Base-by-base conservation (phyloP, 2,113 vertebrate species). In the Tylochromis polylepis region DNA sequence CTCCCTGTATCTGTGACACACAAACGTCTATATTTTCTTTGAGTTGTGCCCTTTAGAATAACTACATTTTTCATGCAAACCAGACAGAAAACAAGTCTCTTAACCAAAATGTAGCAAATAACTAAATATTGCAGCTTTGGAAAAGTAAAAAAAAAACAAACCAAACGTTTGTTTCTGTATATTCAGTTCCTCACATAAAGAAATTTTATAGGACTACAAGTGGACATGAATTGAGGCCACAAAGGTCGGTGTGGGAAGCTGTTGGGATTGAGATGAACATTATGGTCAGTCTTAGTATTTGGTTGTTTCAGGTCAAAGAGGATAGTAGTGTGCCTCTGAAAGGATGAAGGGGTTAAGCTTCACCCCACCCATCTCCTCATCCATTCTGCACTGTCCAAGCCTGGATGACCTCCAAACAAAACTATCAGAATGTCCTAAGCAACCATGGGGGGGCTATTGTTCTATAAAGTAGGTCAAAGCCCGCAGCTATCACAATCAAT, bases 391-490 rank as follows among this genome's bases (percentile, higher is more conserved):
- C 62, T 81, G 58, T 86, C 72, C 83, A 92, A 92, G 89, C 89
- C 29, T 65, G 65, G 81, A 81, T 94, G 95, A 95, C 95, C 94
- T 93, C 91, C 85, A 92, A 91, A 96, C 96, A 95, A 96, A 97
- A 96, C 94, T 91, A 91, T 93, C 88, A 93, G 90, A 93, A 93
- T 91, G 91, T 94, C 89, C 86, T 72, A 70, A 85, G 94, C 89
- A 88, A 91, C 90, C 92, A 41, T 91, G 29, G 91, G 96, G 38
- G 95, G 95, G 85, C 96, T 95, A 96, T 97, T 98, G 97, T 97
- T 97, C 87, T 51, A 91, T 87, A 95, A 98, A 97, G 92, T 97
- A 96, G 97, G 97, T 97, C 96, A 97, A 94, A 92, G 95, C 94
- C 92, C 27, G 85, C 80, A 93, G 94, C 95, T 91, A 94, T 96